A percentile compares a stretch with the other conserved stretches of the same genome.
Conservation (phyloP, 2,113 vertebrate genomes). For the Natator depressus region DNA sequence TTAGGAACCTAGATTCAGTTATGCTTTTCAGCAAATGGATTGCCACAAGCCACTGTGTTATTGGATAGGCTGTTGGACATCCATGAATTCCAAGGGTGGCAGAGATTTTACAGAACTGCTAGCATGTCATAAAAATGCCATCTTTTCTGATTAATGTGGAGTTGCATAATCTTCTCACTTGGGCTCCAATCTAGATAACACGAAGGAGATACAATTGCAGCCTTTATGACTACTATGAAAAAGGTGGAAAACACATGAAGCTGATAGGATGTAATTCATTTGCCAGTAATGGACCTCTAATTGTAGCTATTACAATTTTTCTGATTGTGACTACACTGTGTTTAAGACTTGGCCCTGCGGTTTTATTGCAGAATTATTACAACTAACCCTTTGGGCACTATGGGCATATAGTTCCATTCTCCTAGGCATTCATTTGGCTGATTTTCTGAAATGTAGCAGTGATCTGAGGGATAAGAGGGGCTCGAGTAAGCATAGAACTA, state of each 20-base stretch:
- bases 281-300: slow-evolving; percentile 48
- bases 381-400: slow-evolving; percentile 48
- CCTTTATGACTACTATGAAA: background rate
- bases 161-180: background rate
- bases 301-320: slow-evolving; percentile 61
- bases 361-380: slow-evolving; percentile 69
- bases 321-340: slow-evolving; percentile 45
- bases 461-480: slow-evolving; percentile 5
- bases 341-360: slow-evolving; percentile 67
- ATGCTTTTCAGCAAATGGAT: background rate
- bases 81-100: background rate
- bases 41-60: background rate
- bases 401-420: slow-evolving; percentile 2
- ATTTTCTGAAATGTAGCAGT: background rate
- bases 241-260: background rate
- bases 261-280: slow-evolving; percentile 37
- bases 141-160: rapidly evolving
- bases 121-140: background rate
- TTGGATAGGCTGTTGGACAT: background rate
- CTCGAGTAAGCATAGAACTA: slow-evolving; percentile 8
- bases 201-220: background rate
- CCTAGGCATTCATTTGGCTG: slow-evolving; percentile 38
- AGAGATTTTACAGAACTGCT: background rate
- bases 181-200: background rate
- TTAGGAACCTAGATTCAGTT: background rate